Evolutionary conservation across 2,797 vertebrate species (phyloP).

Genomic region (Myotis myotis): DNA sequence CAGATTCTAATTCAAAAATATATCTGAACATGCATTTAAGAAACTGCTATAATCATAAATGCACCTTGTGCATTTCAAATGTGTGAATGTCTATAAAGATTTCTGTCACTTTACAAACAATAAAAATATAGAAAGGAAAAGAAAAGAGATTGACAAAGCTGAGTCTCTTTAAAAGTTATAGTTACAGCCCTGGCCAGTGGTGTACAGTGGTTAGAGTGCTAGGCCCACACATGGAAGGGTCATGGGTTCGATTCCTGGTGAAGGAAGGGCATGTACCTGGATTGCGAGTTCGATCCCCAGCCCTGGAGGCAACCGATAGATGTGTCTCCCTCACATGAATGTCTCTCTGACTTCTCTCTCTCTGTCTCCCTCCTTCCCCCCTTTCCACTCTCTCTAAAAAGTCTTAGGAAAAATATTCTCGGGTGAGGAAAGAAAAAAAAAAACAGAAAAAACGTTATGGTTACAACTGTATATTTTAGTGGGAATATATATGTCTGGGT

Average conservation of each 20-base stretch:
- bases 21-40: not conserved
- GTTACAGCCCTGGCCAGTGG: not conserved
- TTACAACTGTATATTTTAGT: not conserved
- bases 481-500: not conserved
- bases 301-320: too few relatives aligned
- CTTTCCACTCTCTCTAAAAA: too few relatives aligned
- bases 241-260: too few relatives aligned
- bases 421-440: too few relatives aligned
- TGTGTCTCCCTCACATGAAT: too few relatives aligned
- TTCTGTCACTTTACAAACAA: not conserved
- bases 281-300: too few relatives aligned
- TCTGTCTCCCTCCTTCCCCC: too few relatives aligned
- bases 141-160: not conserved
- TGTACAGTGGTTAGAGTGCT: too few relatives aligned
- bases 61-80: not conserved
- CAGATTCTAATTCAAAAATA: not conserved
- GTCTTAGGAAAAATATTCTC: too few relatives aligned
- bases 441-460: not conserved
- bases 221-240: too few relatives aligned
- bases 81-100: not conserved
- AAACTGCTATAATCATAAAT: not conserved
- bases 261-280: too few relatives aligned
- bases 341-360: too few relatives aligned
- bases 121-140: not conserved
- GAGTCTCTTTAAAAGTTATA: not conserved